Percentiles rank a stretch among this genome's conserved stretches.
phyloP scores from a whole-genome alignment of 2,797 vertebrate genomes.

The Sebastes taczanowskii region DNA sequence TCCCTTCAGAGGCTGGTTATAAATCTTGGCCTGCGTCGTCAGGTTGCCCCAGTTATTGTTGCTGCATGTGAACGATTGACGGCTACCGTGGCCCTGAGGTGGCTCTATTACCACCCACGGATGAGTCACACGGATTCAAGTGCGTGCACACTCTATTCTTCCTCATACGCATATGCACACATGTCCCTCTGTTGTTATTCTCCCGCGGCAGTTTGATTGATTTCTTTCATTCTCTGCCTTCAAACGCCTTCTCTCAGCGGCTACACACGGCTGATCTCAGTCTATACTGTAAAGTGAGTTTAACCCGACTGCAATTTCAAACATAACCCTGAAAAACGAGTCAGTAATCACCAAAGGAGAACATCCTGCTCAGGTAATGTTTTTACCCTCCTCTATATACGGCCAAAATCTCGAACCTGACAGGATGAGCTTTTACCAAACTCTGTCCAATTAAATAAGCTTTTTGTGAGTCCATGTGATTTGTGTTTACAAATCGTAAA shows the following conservation, averaged over 20 bases:
- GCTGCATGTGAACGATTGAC: conserved; percentile 50
- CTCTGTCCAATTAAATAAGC: not conserved
- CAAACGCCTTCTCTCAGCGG: conserved; percentile 10
- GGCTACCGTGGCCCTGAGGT: conserved; percentile 36
- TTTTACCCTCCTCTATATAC: not conserved
- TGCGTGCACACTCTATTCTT: conserved; percentile 13
- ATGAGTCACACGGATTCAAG: conserved; percentile 70
- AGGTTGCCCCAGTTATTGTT: conserved; percentile 47
- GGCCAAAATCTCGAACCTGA: not conserved
- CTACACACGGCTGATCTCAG: conserved; percentile 21
- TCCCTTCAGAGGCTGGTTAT: conserved; percentile 31
- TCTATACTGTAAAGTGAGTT: not conserved
- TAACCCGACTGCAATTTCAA: conserved; percentile 4
- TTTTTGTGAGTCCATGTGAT: not conserved
- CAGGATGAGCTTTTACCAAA: not conserved
- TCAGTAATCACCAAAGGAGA: not conserved
- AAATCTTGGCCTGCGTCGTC: conserved; percentile 35
- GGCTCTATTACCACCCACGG: conserved; percentile 64
- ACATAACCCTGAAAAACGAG: not conserved
- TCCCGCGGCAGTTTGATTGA: conserved; percentile 38
- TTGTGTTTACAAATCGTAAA: not conserved
- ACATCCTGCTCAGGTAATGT: not conserved
- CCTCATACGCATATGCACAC: conserved; percentile 26
- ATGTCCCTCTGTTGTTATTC: conserved; percentile 45
- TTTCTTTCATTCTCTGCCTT: conserved; percentile 50